Evolutionary conservation across 2,113 vertebrate species (phyloP), one percentile per base, ranked within the genome.

Genomic region (Semicossyphus pulcher): DNA sequence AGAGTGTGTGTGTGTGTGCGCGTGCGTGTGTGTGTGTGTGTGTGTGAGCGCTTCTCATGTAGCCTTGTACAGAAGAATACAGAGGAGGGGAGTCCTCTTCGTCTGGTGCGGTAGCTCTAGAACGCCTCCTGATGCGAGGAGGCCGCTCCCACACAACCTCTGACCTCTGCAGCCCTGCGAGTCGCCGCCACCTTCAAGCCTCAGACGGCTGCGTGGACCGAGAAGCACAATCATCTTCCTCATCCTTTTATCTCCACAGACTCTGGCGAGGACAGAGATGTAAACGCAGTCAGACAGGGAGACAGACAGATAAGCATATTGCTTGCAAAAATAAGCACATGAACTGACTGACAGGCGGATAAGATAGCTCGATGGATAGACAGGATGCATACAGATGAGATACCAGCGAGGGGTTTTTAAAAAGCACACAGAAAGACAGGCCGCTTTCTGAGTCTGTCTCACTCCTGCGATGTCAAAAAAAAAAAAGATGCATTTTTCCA

Each of bases 171-270:
- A 86, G 78, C 81, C 81, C 81, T 72, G 80, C 62, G 37, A 62
- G 72, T 64, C 69, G 2, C 65, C 65, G 44, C 64, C 31, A 23
- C 31, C 45, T 31, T 65, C 25, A 37, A 25, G 73, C 78, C 74
- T 79, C 79, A 51, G 76, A 68, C 1, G 44, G 75, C 77, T 56
- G 81, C 10, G 72, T 71, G 80, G 78, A 85, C 60, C 53, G 63
- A 89, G 85, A 91, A 91, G 91, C 91, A 91, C 91, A 92, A 90
- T 85, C 69, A 51, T 68, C 54, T 60, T 53, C 61, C 61, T 78
- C 76, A 34, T 83, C 73, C 54, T 81, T 80, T 81, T 52, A 73
- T 85, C 78, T 74, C 66, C 51, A 32, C 63, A 66, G 78, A 82
- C 70, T 85, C 72, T 75, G 74, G 32, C 72, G n/a, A n/a, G 41